phyloP scores from a whole-genome alignment of 64 coral and sea anemone species.

The Pachyseris speciosa region DNA sequence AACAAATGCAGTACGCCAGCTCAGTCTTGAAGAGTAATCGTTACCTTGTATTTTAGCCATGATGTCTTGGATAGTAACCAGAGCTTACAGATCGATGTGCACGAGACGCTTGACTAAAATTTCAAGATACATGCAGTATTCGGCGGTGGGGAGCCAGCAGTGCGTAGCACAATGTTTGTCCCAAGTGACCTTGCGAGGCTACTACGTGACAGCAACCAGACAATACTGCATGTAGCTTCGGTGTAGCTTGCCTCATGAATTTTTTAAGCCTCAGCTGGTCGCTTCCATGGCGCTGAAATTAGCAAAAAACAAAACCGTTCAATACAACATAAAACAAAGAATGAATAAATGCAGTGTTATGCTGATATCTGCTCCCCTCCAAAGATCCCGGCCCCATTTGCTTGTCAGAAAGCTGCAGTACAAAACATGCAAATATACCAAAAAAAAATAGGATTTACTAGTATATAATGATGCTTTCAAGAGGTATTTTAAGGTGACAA shows the following conservation, averaged over 20 bases:
- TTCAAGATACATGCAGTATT: no score
- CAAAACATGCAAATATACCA: no score
- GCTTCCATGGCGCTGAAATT: background rate
- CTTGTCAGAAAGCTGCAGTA: no score
- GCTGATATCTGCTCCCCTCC: background rate
- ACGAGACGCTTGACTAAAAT: background rate
- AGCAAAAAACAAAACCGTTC: background rate
- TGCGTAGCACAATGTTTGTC: background rate
- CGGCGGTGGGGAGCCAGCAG: background rate
- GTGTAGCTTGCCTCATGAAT: background rate
- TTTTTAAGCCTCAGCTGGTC: background rate
- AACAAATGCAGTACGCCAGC: background rate
- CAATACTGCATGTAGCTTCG: no score
- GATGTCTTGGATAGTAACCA: background rate
- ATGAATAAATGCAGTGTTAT: background rate
- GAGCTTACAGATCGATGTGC: background rate
- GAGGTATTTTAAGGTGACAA: no score
- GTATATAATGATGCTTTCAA: no score
- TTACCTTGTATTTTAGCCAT: constrained; percentile 56
- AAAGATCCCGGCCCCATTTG: no score
- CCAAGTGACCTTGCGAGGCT: background rate
- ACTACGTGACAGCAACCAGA: background rate
- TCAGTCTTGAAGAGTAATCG: background rate
- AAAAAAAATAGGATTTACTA: no score
- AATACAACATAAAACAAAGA: background rate